Percentiles rank a stretch among this genome's conserved stretches.
Evolutionary conservation across 2,888 invertebrate species (phyloP).

Genomic region (Temnothorax unifasciatus): DNA sequence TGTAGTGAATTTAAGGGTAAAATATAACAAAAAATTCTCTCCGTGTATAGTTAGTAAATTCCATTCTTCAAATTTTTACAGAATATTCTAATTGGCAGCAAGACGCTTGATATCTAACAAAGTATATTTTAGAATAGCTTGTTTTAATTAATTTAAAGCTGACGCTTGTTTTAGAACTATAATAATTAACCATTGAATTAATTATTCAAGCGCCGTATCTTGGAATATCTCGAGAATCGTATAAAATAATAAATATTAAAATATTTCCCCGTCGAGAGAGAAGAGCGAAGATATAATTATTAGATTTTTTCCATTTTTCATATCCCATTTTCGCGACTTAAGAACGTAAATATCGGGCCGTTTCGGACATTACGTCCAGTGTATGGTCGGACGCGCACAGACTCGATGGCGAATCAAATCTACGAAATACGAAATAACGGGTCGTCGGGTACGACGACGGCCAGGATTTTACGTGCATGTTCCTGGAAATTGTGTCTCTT

Average conservation of each 20-base stretch:
- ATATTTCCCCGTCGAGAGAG: neutral
- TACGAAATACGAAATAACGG: conserved; percentile 56
- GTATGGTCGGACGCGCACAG: neutral
- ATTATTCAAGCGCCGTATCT: neutral
- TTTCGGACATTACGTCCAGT: conserved; percentile 16
- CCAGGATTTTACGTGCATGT: conserved; percentile 59
- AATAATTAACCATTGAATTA: neutral
- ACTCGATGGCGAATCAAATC: conserved; percentile 33
- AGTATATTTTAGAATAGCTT: neutral
- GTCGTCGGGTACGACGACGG: conserved; percentile 33
- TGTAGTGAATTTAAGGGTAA: too few relatives aligned
- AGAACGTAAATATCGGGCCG: conserved; percentile 31
- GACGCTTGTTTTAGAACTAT: neutral
- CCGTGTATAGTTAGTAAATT: neutral
- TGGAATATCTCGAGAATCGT: neutral
- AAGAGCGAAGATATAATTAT: conserved; percentile 1
- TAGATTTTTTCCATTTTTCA: neutral
- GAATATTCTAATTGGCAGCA: neutral
- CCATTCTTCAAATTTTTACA: neutral
- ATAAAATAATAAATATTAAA: neutral
- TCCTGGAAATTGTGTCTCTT: conserved; percentile 57
- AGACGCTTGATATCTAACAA: neutral
- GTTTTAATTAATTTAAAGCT: too few relatives aligned
- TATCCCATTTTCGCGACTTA: neutral
- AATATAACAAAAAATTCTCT: too few relatives aligned